A percentile compares a stretch with the other conserved stretches of the same genome.
These are phyloP conservation scores for Standfussiana lucernea DNA, from an alignment of 2,888 invertebrate genomes.

Conservation along the genomic window DNA sequence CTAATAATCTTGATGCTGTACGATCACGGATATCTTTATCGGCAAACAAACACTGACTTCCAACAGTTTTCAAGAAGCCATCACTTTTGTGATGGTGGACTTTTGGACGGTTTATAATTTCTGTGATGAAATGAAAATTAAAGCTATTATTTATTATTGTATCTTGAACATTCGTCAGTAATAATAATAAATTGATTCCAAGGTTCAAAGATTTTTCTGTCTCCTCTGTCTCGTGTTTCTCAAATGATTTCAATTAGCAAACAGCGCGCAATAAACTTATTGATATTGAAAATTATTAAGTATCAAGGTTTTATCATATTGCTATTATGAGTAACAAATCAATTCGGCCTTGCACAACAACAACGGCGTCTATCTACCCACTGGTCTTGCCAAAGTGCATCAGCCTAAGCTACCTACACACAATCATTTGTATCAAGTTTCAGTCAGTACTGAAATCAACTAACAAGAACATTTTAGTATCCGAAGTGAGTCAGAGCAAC, in stretches of 20 bases:
- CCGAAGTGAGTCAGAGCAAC: slow-evolving; percentile 58
- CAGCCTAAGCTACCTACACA: slow-evolving; percentile 40
- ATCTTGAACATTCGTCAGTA: background rate
- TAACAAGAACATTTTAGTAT: slow-evolving; percentile 45
- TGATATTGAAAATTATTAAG: slow-evolving; percentile 39
- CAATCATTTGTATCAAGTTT: slow-evolving; percentile 47
- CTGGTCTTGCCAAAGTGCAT: slow-evolving; percentile 54
- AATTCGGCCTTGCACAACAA: slow-evolving; percentile 53
- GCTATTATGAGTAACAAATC: slow-evolving; percentile 48
- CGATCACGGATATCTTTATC: slow-evolving; percentile 40
- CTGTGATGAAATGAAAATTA: too few species aligned
- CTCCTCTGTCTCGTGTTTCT: slow-evolving; percentile 21
- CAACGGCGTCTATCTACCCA: slow-evolving; percentile 47
- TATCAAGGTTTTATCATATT: slow-evolving; percentile 52
- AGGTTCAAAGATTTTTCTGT: background rate
- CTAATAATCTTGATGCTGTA: slow-evolving; percentile 25
- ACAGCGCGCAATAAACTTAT: slow-evolving; percentile 23
- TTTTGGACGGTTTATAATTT: background rate
- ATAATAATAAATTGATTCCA: background rate
- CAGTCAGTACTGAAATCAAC: slow-evolving; percentile 47
- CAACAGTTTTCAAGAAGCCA: slow-evolving; percentile 31
- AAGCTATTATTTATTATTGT: too few species aligned
- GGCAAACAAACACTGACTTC: slow-evolving; percentile 23
- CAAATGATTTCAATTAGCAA: slow-evolving; percentile 34
- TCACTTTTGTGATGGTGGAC: slow-evolving; percentile 8